Conservation (phyloP, 2,113 vertebrate species). For the Vidua macroura region DNA sequence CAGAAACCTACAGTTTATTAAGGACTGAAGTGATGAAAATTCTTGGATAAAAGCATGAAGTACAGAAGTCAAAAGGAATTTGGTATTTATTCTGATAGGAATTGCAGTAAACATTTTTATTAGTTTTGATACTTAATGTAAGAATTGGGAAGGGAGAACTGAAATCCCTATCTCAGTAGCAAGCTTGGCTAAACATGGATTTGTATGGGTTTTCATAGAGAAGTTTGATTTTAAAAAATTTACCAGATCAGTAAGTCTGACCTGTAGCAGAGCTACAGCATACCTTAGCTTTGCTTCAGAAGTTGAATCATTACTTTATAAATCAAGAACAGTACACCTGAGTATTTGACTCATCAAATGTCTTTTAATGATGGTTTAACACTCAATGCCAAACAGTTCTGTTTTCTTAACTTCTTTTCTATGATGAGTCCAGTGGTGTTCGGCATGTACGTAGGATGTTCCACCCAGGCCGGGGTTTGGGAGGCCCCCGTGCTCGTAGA, state of each 20-base stretch:
- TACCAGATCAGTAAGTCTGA: not conserved
- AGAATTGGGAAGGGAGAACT: not conserved
- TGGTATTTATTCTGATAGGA: not conserved
- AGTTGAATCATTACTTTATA: not conserved
- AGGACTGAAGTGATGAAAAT: not conserved
- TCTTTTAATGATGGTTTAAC: not conserved
- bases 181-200: not conserved
- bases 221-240: not conserved
- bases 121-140: not conserved
- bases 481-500: slow-evolving; percentile 93
- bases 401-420: slow-evolving; percentile 79
- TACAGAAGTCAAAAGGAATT: not conserved
- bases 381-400: not conserved
- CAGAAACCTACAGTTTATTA: not conserved
- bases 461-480: slow-evolving; percentile 94
- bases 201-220: not conserved
- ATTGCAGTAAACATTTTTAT: not conserved
- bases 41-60: not conserved
- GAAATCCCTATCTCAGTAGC: not conserved
- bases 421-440: slow-evolving; percentile 98
- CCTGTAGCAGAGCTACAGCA: not conserved
- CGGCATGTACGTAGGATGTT: slow-evolving; percentile 99
- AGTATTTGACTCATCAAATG: not conserved
- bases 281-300: not conserved
- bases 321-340: not conserved